These are phyloP conservation scores for Erethizon dorsatum DNA, from an alignment of 2,797 vertebrate species.

Conservation along the genomic window DNA sequence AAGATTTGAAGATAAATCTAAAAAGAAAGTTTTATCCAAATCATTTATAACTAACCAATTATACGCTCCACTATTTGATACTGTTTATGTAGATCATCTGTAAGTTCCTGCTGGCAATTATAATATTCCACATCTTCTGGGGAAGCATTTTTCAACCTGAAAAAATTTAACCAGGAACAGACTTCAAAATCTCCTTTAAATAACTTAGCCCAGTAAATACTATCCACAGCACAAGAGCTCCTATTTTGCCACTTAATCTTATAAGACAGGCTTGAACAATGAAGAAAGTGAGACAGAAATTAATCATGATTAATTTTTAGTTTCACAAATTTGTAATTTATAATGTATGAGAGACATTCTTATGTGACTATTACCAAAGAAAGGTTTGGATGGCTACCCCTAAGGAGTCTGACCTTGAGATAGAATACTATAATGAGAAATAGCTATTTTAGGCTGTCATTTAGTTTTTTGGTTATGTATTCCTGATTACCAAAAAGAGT, in stretches of 20 bases:
- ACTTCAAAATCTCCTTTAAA: slow-evolving; percentile 72
- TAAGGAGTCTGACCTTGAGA: neutral
- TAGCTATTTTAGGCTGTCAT: slow-evolving; percentile 25
- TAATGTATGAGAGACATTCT: neutral
- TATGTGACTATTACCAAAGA: neutral
- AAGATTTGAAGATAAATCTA: slow-evolving; percentile 28
- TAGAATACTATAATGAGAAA: neutral
- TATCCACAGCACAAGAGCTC: slow-evolving; percentile 25
- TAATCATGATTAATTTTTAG: slow-evolving; percentile 35
- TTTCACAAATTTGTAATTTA: slow-evolving; percentile 12
- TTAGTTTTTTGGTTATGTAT: neutral
- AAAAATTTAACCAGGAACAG: slow-evolving; percentile 75
- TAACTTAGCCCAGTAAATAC: neutral
- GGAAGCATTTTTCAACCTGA: slow-evolving; percentile 96
- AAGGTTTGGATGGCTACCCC: neutral
- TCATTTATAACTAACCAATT: slow-evolving; percentile 92
- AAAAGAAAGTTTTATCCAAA: slow-evolving; percentile 43
- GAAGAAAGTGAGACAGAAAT: slow-evolving; percentile 24
- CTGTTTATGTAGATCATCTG: slow-evolving; percentile 98
- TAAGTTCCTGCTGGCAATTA: slow-evolving; percentile 98
- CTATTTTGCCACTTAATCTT: neutral
- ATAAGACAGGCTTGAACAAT: slow-evolving; percentile 37
- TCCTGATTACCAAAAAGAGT: slow-evolving; percentile 24
- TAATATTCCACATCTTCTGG: slow-evolving; percentile 99
- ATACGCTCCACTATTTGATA: slow-evolving; percentile 99